These are phyloP conservation scores for Xanthorhoe designata DNA, from an alignment of 2,888 invertebrate genomes.

Conservation along the genomic window DNA sequence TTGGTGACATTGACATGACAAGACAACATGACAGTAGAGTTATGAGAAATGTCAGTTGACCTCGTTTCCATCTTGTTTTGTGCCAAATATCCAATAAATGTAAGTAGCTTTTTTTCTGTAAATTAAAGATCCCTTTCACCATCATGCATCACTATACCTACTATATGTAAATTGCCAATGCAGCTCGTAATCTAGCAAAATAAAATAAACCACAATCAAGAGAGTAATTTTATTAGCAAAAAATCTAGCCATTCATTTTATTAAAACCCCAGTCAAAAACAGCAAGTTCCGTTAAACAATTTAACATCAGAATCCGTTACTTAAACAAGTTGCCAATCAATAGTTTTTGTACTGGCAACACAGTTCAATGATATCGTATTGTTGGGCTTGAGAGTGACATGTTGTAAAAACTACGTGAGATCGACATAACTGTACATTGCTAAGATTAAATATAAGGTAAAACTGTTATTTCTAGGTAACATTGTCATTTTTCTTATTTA, in stretches of 20 bases:
- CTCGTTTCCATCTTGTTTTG: no score
- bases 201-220: neutral
- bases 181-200: no score
- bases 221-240: neutral
- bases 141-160: no score
- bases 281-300: slow-evolving; percentile 6
- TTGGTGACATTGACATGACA: no score
- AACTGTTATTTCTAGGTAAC: no score
- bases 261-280: slow-evolving; percentile 4
- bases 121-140: no score
- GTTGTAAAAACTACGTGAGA: slow-evolving; percentile 1
- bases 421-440: slow-evolving; percentile 10
- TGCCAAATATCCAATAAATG: no score
- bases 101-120: no score
- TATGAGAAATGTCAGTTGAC: no score
- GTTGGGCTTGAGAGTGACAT: slow-evolving; percentile 11
- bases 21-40: no score
- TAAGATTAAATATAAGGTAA: neutral
- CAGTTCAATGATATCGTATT: slow-evolving; percentile 23
- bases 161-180: no score
- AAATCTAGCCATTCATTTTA: neutral
- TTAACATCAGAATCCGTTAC: slow-evolving; percentile 16
- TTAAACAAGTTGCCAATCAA: slow-evolving; percentile 12
- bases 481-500: no score
- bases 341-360: slow-evolving; percentile 17